Evolutionary conservation across 92 coral and sea anemone species (phyloP).

Genomic region (Montipora capitata): DNA sequence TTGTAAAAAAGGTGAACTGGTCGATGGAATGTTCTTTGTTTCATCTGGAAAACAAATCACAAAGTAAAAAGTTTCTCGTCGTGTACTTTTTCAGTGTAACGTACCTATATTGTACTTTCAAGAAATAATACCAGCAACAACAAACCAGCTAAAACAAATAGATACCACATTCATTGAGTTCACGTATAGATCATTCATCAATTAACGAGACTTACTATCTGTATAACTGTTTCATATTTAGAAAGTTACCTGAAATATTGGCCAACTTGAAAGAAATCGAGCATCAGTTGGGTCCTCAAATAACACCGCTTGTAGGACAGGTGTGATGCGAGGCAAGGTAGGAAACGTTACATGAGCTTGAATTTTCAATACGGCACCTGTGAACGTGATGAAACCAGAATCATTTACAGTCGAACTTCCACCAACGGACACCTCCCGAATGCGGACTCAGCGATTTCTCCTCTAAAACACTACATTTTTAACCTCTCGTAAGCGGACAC

Average conservation of each 20-base stretch:
- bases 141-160: background rate
- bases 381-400: background rate
- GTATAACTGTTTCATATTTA: no score
- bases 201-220: background rate
- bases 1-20: slow-evolving; percentile 67
- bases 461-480: no score
- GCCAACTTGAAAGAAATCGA: slow-evolving; percentile 35
- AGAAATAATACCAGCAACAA: no score
- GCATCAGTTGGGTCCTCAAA: slow-evolving; percentile 50
- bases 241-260: slow-evolving; percentile 27
- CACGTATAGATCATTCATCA: background rate
- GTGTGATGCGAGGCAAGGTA: slow-evolving; percentile 34
- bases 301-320: slow-evolving; percentile 47
- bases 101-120: no score
- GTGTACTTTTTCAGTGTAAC: background rate
- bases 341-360: slow-evolving; percentile 33
- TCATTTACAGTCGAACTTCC: background rate
- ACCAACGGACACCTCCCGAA: no score
- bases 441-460: no score
- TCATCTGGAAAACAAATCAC: slow-evolving; percentile 9
- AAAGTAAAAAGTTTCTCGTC: background rate
- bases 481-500: no score
- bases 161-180: background rate
- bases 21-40: slow-evolving; percentile 41
- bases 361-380: slow-evolving; percentile 24